Evolutionary conservation across 2,113 vertebrate species (phyloP).

Genomic region (Candoia aspera): DNA sequence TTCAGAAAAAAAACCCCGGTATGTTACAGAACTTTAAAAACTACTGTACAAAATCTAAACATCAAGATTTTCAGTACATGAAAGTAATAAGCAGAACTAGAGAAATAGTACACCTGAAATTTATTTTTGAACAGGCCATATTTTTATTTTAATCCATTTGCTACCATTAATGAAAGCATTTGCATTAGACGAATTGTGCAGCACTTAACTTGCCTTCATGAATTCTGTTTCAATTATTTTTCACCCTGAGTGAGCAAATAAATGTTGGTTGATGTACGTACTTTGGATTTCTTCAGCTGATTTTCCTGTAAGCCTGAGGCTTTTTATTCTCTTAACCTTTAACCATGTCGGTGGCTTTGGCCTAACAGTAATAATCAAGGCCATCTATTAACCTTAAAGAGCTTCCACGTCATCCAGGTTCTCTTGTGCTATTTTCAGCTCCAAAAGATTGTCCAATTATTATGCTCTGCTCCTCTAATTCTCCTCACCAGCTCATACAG

Average conservation of each 20-base stretch:
- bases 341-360: not conserved
- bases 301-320: not conserved
- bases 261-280: not conserved
- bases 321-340: not conserved
- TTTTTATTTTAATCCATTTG: not conserved
- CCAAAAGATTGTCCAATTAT: not conserved
- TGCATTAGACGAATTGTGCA: rapidly evolving
- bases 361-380: not conserved
- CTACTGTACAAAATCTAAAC: not conserved
- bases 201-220: not conserved
- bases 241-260: not conserved
- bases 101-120: not conserved
- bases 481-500: not conserved
- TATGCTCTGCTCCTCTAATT: not conserved
- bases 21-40: not conserved
- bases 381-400: not conserved
- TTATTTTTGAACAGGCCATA: not conserved
- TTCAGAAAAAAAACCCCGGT: not conserved
- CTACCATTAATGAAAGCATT: not conserved
- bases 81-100: not conserved
- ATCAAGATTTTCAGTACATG: not conserved
- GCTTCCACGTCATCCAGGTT: not conserved
- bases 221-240: not conserved
- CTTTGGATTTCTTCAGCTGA: not conserved
- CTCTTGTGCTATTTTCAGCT: not conserved